Evolutionary conservation across 2,113 vertebrate species (phyloP), one percentile per base, ranked within the genome.

Genomic region (Machaerirhynchus nigripectus): DNA sequence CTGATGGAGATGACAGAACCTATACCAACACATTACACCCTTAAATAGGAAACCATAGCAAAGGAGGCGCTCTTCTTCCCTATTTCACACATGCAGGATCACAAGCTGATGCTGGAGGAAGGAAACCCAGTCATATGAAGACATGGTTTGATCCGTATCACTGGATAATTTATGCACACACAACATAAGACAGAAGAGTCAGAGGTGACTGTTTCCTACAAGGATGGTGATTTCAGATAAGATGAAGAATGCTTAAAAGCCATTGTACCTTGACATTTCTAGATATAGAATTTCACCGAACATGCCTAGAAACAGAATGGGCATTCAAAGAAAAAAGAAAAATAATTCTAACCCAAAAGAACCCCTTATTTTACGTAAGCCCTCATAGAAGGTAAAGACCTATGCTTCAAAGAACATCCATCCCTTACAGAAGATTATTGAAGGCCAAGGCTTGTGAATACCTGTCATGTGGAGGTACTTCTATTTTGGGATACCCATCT

Each of bases 321-420:
- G 9, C 6, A 15, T 60, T 65, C n/a, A 77, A 63, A 68, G 6
- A 11, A 35, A 61, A 81, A 9, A 57, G 4, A n/a, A 69, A 83
- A 70, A 44, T 11, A 53, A 61, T 40, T 68, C 14, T 57, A 50
- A 53, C 9, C 46, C 42, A 3, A 40, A 50, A 23, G 46, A 37
- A 0, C 0, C 0, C 7, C 26, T 44, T 37, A 49, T 61, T 84
- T 78, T 59, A 63, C 2, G 2, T 50, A 68, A 46, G 13, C 22
- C 49, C 47, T 93, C 9, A 35, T 24, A 31, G 3, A 42, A 35
- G 6, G 6, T 21, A 57, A 79, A 79, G 13, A 26, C 3, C 6
- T 86, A 4, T 20, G 3, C 6, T 83, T 79, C 15, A 60, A 76
- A 79, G 7, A 77, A 59, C 6, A 73, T 42, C 13, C 5, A 22